Evolutionary conservation across 2,113 vertebrate genomes (phyloP), one percentile per base, ranked within the genome.

Genomic region (Odobenus rosmarus): DNA sequence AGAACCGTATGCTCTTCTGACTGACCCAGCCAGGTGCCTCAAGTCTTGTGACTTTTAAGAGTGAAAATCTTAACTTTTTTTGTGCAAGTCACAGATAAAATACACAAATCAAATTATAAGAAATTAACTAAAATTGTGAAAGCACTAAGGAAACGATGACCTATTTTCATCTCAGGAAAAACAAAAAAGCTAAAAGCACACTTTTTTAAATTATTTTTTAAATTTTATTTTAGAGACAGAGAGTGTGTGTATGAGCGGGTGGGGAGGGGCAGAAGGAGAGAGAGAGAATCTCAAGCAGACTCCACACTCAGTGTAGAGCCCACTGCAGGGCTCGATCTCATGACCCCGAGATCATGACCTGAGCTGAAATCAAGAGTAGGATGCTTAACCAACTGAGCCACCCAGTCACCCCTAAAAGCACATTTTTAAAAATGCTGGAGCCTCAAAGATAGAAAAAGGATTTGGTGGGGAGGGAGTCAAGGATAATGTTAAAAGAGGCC

Each of bases 11-110:
- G 74, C 7, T 77, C 15, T 77, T 77, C 74, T 49, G 74, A 77
- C 42, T 77, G 24, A 77, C 42, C 24, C 46, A 49, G 28, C 64
- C 42, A 77, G 42, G 42, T 26, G 26, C 15, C 74, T 42, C 74
- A 77, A 77, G 57, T 84, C 57, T 89, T 49, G 16, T 84, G 49
- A 93, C 76, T 88, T 94, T 95, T 92, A 93, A 94, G 92, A 57
- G 72, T 91, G 3, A 89, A 94, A 96, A 93, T 28, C 57, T 93
- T 87, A 90, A 86, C 16, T 67, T 36, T 59, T 16, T 53, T n/a
- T 31, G 8, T 69, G 24, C 6, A 88, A 67, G 13, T 86, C 61
- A 81, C 4, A 96, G 14, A 91, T 51, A 91, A 92, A 96, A 88
- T 81, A 93, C 14, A 84, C 49, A 93, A 93, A 91, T 93, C 55